phyloP scores from a whole-genome alignment of 1,140 invertebrate species.

The Aporrectodea caliginosa region DNA sequence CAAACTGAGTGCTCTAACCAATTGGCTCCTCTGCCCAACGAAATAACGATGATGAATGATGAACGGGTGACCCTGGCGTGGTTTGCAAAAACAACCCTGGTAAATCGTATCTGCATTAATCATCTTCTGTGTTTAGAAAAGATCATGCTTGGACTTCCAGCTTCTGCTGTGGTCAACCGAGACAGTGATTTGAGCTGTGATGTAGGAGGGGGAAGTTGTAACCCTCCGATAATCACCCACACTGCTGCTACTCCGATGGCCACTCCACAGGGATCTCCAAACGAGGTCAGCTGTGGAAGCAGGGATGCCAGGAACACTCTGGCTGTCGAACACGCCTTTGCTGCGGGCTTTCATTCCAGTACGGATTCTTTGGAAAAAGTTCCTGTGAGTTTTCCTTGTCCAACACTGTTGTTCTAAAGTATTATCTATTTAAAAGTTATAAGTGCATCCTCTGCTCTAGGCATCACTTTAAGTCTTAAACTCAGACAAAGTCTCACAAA shows the following conservation, averaged over 20 bases:
- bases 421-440: no score
- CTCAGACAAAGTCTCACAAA: no score
- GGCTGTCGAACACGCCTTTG: slow-evolving; percentile 2
- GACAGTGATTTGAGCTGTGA: neutral
- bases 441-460: no score
- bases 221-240: slow-evolving; percentile 83
- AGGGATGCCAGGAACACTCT: neutral
- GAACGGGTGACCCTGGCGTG: no score
- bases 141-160: neutral
- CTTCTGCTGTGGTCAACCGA: neutral
- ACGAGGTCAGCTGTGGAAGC: slow-evolving; percentile 36
- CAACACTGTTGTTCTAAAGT: no score
- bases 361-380: neutral
- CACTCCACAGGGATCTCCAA: slow-evolving; percentile 68
- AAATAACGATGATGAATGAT: no score
- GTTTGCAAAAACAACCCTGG: no score
- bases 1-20: no score
- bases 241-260: slow-evolving; percentile 92
- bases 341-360: neutral
- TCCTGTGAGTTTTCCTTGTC: neutral
- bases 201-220: slow-evolving; percentile 16
- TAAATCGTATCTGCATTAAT: no score
- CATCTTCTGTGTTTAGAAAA: neutral
- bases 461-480: no score
- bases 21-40: no score